Percentiles rank a stretch among this genome's conserved stretches.
phyloP scores from a whole-genome alignment of 1,140 invertebrate species.

The Tetramorium alpestre region DNA sequence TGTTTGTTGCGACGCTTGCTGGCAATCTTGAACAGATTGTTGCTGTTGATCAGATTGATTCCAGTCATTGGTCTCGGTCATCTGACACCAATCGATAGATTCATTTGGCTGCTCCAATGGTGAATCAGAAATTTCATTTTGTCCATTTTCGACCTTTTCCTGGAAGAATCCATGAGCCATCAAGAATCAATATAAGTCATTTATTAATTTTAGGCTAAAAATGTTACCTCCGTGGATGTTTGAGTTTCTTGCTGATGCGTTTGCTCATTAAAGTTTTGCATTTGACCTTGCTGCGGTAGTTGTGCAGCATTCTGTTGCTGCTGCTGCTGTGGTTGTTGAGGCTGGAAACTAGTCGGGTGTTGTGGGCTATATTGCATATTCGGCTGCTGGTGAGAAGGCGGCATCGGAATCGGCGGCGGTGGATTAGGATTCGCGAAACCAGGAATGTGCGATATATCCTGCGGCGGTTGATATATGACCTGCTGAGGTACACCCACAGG shows the following conservation, averaged over 20 bases:
- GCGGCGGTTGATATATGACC: constrained; percentile 82
- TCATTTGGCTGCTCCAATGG: constrained; percentile 77
- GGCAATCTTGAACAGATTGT: constrained; percentile 76
- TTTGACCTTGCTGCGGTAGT: constrained; percentile 71
- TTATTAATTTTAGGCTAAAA: not conserved
- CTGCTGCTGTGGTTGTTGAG: constrained; percentile 57
- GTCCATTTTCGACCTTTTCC: constrained; percentile 77
- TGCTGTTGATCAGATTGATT: constrained; percentile 77
- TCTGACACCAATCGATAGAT: constrained; percentile 80
- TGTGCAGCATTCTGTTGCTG: constrained; percentile 50
- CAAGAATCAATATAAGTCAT: not conserved
- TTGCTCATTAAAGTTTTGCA: constrained; percentile 67
- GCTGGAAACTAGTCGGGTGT: constrained; percentile 76
- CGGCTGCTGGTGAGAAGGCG: constrained; percentile 81
- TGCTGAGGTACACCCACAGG: constrained; percentile 80
- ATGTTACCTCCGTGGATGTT: constrained; percentile 68
- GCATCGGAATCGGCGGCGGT: constrained; percentile 84
- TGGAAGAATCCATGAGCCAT: constrained; percentile 37
- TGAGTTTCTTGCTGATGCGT: constrained; percentile 67
- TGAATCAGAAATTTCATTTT: constrained; percentile 75
- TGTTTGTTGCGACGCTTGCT: constrained; percentile 76
- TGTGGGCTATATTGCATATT: constrained; percentile 82
- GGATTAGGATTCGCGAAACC: constrained; percentile 84
- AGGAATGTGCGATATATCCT: constrained; percentile 83
- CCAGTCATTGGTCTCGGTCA: constrained; percentile 81